These are phyloP conservation scores for Halcyon chelicuti DNA, from an alignment of 2,797 vertebrate species.

Conservation along the genomic window DNA sequence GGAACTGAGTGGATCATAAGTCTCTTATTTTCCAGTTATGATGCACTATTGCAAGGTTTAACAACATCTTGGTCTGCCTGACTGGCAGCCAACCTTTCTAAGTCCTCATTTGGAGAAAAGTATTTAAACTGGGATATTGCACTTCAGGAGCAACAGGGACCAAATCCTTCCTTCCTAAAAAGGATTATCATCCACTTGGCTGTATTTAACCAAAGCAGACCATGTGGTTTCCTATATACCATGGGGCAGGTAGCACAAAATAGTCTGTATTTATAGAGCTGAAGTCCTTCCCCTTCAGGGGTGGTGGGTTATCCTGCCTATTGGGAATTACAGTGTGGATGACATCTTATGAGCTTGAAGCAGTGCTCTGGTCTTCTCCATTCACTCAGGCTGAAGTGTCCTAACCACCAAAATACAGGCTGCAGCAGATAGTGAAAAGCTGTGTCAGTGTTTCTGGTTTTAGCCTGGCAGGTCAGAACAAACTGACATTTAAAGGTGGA, in stretches of 20 bases:
- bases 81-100: not conserved
- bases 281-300: not conserved
- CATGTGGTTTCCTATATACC: not conserved
- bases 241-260: rapidly evolving
- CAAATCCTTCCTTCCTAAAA: not conserved
- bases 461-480: not conserved
- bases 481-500: not conserved
- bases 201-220: not conserved
- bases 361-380: not conserved
- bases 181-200: not conserved
- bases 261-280: not conserved
- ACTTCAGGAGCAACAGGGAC: not conserved
- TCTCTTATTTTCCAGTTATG: not conserved
- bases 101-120: not conserved
- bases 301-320: not conserved
- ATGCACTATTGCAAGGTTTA: not conserved
- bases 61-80: not conserved
- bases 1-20: too few species aligned
- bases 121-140: not conserved
- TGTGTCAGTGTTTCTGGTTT: not conserved
- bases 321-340: not conserved
- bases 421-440: not conserved
- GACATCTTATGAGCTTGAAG: not conserved
- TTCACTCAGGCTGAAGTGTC: not conserved
- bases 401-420: conserved; percentile 10